phyloP scores from a whole-genome alignment of 2,113 vertebrate genomes.

The Nettapus auritus region DNA sequence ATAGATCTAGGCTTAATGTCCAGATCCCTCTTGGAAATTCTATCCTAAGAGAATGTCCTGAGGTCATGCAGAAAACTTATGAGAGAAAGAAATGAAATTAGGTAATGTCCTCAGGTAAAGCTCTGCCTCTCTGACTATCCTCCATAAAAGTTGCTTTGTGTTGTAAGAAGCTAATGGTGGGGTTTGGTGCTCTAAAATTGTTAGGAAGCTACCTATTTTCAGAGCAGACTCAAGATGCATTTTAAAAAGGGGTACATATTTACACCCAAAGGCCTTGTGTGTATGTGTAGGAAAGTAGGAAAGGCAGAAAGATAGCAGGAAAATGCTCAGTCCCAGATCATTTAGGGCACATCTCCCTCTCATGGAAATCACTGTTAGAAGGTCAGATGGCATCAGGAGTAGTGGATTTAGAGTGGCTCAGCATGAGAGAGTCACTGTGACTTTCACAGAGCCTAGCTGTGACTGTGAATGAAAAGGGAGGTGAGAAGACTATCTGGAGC shows the following conservation, averaged over 20 bases:
- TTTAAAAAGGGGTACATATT: not conserved
- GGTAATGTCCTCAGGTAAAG: not conserved
- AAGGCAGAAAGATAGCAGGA: not conserved
- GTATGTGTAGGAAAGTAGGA: too few relatives aligned
- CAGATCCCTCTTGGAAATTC: constrained; percentile 55
- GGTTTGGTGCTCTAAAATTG: not conserved
- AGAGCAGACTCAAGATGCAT: not conserved
- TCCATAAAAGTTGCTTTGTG: not conserved
- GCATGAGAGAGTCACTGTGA: not conserved
- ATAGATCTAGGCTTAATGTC: constrained; percentile 48
- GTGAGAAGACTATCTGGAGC: not conserved
- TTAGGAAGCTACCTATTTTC: not conserved
- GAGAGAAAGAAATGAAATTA: constrained; percentile 3
- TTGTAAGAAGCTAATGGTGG: not conserved
- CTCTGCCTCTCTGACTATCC: not conserved
- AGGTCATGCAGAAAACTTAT: constrained; percentile 20
- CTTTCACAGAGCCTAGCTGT: not conserved
- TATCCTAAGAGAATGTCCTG: constrained; percentile 12
- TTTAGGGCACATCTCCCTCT: not conserved
- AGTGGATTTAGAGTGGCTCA: not conserved
- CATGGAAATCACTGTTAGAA: not conserved
- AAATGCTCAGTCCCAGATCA: not conserved
- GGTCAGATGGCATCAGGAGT: not conserved
- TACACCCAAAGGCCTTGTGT: not conserved
- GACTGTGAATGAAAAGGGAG: not conserved